These are phyloP conservation scores for Nezara viridula DNA, from an alignment of 2,888 invertebrate genomes.

Conservation along the genomic window DNA sequence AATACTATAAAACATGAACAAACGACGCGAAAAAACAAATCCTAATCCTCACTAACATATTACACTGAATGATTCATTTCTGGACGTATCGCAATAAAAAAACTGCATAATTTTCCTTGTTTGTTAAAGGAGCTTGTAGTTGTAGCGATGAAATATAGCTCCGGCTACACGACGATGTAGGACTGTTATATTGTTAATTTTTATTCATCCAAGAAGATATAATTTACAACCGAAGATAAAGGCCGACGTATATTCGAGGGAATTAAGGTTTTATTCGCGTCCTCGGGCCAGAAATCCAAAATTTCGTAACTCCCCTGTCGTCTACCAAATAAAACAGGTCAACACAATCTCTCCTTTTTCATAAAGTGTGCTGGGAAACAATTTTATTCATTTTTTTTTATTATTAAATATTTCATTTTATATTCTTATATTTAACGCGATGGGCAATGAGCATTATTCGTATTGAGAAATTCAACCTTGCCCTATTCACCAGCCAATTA, in stretches of 20 bases:
- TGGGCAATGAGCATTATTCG: not conserved
- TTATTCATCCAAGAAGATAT: not conserved
- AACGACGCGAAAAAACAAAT: not conserved
- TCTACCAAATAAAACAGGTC: not conserved
- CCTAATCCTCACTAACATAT: not conserved
- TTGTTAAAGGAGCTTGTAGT: not conserved
- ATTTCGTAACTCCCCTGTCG: not conserved
- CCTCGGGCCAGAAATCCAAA: conserved; percentile 1
- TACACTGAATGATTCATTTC: not conserved
- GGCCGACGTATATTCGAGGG: not conserved
- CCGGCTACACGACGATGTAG: not conserved
- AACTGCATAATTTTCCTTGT: not conserved
- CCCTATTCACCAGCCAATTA: not conserved
- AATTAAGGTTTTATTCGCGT: not conserved
- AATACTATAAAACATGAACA: too few species aligned
- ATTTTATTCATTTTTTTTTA: not conserved
- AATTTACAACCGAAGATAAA: not conserved
- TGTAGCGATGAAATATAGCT: not conserved
- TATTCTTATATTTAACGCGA: not conserved
- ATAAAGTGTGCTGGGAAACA: not conserved
- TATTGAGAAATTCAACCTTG: not conserved
- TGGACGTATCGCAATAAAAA: not conserved
- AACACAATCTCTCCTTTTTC: not conserved
- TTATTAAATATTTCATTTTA: not conserved
- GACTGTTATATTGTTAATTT: not conserved